These are phyloP conservation scores for Bubo bubo DNA, from an alignment of 2,113 vertebrate species.

Conservation along the genomic window DNA sequence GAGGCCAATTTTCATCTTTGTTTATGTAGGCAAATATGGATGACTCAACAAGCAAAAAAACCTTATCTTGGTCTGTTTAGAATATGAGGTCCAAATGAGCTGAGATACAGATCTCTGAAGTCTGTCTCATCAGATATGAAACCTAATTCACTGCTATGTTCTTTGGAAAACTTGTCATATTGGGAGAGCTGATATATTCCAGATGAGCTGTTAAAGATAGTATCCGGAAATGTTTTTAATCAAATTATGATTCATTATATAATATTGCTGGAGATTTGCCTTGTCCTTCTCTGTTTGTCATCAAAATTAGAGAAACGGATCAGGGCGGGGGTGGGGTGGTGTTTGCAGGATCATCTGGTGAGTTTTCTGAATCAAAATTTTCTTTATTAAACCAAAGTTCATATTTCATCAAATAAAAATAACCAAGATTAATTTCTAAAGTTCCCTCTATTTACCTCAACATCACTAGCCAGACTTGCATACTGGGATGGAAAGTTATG, in stretches of 20 bases:
- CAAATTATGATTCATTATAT: neutral
- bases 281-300: neutral
- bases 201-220: neutral
- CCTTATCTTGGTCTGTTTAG: neutral
- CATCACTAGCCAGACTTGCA: neutral
- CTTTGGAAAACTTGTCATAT: neutral
- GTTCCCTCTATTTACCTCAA: neutral
- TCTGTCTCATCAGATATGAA: neutral
- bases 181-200: neutral
- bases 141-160: neutral
- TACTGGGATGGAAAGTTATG: neutral
- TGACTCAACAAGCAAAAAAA: neutral
- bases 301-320: neutral
- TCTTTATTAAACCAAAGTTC: neutral
- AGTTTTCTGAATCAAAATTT: neutral
- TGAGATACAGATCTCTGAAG: neutral
- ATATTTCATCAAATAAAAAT: neutral
- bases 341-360: neutral
- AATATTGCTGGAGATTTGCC: neutral
- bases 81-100: neutral
- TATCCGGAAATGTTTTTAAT: neutral
- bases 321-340: too few relatives aligned
- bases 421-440: neutral
- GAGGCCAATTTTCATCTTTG: neutral
- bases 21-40: neutral